A percentile compares a stretch with the other conserved stretches of the same genome.
These are phyloP conservation scores for Speoplatyrhinus poulsoni DNA, from an alignment of 2,113 vertebrate genomes.

Conservation along the genomic window DNA sequence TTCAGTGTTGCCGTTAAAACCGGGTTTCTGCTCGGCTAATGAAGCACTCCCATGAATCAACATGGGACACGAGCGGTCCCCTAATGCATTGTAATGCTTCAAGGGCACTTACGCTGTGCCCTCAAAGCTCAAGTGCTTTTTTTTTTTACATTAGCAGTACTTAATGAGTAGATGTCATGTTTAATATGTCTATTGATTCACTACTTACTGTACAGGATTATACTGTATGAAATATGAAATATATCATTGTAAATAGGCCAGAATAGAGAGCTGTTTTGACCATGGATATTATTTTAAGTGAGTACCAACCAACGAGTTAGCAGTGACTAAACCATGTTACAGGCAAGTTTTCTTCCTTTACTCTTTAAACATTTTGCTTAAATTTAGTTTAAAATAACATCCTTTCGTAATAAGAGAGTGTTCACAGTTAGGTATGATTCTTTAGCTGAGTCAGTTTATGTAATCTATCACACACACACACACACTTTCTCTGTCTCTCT, in stretches of 20 bases:
- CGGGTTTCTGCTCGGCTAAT: constrained; percentile 1
- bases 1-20: constrained; percentile 14
- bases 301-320: constrained; percentile 33
- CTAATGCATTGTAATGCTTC: too few relatives aligned
- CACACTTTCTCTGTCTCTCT: neutral
- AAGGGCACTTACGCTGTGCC: too few relatives aligned
- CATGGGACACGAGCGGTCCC: too few relatives aligned
- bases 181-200: too few relatives aligned
- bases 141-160: neutral
- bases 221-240: too few relatives aligned
- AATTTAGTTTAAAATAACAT: constrained; percentile 4
- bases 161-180: too few relatives aligned
- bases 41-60: too few relatives aligned
- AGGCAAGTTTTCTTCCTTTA: constrained; percentile 30
- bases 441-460: constrained; percentile 2
- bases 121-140: neutral
- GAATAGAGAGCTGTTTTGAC: constrained; percentile 5
- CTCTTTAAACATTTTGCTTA: constrained; percentile 20
- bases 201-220: too few relatives aligned
- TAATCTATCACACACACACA: neutral
- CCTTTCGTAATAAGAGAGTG: neutral
- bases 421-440: neutral
- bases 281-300: constrained; percentile 29
- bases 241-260: constrained; percentile 20
- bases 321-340: constrained; percentile 24